Conservation (phyloP, 2,888 invertebrate species). For the Limnephilus lunatus region DNA sequence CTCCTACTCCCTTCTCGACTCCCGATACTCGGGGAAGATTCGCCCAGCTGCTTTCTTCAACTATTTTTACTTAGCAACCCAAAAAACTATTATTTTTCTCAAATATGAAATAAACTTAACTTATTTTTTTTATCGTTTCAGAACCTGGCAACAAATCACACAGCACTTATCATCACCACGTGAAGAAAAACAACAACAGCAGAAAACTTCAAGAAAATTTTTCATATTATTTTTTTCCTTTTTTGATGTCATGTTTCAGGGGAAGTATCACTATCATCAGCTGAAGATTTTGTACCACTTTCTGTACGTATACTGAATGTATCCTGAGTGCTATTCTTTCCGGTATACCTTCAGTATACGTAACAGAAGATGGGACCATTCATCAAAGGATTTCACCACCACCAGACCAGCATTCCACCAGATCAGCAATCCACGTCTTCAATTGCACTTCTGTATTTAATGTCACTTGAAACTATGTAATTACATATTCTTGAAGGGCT, state of each 20-base stretch:
- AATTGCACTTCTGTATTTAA: background rate
- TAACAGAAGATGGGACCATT: constrained; percentile 97
- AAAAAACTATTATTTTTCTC: background rate
- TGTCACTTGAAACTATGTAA: background rate
- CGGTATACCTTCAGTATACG: constrained; percentile 99
- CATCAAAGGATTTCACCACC: constrained; percentile 72
- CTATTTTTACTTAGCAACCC: background rate
- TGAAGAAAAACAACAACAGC: constrained; percentile 67
- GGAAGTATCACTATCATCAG: background rate
- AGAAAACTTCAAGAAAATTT: constrained; percentile 46
- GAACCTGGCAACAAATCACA: constrained; percentile 10
- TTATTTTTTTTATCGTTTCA: constrained; percentile 55
- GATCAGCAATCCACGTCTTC: constrained; percentile 17
- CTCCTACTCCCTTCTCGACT: constrained; percentile 26
- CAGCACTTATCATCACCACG: constrained; percentile 38
- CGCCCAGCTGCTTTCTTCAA: constrained; percentile 49
- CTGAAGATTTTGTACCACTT: constrained; percentile 82
- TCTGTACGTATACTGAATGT: constrained; percentile 99
- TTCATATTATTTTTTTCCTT: constrained; percentile 36
- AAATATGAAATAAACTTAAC: background rate
- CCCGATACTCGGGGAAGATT: constrained; percentile 31
- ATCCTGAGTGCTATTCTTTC: constrained; percentile 98
- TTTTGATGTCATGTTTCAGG: constrained; percentile 49
- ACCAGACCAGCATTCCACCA: background rate
- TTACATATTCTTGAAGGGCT: background rate